A percentile compares a stretch with the other conserved stretches of the same genome.
Conservation (phyloP, 2,888 invertebrate species). For the Pandemis cinnamomeana region DNA sequence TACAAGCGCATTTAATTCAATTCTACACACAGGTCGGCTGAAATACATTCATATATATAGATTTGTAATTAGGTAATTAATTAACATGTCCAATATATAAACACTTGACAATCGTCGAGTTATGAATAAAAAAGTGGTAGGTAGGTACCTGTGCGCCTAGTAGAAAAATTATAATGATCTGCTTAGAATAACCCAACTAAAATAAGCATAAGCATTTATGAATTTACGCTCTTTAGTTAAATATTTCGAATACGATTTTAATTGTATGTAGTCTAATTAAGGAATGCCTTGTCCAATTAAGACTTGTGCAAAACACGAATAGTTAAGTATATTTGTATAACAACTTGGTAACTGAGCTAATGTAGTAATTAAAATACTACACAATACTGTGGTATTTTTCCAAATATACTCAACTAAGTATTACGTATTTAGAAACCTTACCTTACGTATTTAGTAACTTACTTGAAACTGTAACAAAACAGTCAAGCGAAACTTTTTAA, state of each 20-base stretch:
- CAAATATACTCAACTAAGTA: background rate
- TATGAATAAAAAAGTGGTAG: too few species aligned
- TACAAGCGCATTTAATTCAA: too few species aligned
- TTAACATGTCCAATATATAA: too few species aligned
- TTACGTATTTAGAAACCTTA: background rate
- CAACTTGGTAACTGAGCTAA: constrained; percentile 17
- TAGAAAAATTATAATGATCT: too few species aligned
- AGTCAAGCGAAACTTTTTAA: background rate
- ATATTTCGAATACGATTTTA: background rate
- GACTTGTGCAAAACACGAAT: background rate
- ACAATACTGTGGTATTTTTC: constrained; percentile 1
- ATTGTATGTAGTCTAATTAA: background rate
- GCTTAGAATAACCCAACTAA: too few species aligned
- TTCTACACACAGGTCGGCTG: too few species aligned
- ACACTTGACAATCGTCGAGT: too few species aligned
- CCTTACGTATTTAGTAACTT: background rate
- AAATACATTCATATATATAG: too few species aligned
- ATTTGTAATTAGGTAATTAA: too few species aligned
- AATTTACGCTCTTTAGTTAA: background rate
- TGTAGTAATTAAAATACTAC: constrained; percentile 1
- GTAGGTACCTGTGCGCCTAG: too few species aligned
- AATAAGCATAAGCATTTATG: too few species aligned
- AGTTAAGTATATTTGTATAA: background rate
- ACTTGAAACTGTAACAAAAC: background rate
- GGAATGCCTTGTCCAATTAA: constrained; percentile 7